phyloP scores from a whole-genome alignment of 1,140 invertebrate species.

The Caenorhabditis inopinata region DNA sequence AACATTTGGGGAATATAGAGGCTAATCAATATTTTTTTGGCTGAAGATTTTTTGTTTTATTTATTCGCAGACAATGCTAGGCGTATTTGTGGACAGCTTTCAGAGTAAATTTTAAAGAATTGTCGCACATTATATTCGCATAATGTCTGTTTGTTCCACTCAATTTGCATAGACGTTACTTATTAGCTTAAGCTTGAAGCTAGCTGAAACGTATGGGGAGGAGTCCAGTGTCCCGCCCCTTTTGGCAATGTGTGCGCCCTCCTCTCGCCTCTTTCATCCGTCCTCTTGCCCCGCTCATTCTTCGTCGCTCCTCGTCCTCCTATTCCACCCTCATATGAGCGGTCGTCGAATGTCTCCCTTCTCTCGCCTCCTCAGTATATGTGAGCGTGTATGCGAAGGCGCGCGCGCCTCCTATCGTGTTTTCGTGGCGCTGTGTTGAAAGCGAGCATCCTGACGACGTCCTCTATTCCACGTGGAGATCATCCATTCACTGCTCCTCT shows the following conservation, averaged over 20 bases:
- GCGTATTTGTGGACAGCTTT: no score
- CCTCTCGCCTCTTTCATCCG: constrained; percentile 23
- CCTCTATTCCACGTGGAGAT: no score
- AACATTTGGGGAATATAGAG: no score
- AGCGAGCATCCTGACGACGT: not conserved
- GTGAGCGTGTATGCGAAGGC: constrained; percentile 7
- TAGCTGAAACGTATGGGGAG: constrained; percentile 19
- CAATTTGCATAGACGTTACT: not conserved
- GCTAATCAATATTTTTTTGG: no score
- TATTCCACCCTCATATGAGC: constrained; percentile 33
- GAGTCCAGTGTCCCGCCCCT: constrained; percentile 11
- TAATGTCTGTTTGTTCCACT: not conserved
- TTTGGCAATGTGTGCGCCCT: constrained; percentile 14
- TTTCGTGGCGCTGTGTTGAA: not conserved
- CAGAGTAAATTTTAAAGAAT: no score
- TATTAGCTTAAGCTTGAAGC: not conserved
- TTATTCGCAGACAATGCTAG: no score
- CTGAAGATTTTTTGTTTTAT: no score
- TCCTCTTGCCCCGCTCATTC: constrained; percentile 32
- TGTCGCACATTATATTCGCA: no score
- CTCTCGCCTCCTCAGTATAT: constrained; percentile 11
- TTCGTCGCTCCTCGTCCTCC: constrained; percentile 32
- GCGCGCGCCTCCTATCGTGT: constrained; percentile 23
- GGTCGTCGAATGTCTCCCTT: constrained; percentile 24
- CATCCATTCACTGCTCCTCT: not conserved